phyloP scores from a whole-genome alignment of 2,113 vertebrate species.

The Rhabdornis inornatus region DNA sequence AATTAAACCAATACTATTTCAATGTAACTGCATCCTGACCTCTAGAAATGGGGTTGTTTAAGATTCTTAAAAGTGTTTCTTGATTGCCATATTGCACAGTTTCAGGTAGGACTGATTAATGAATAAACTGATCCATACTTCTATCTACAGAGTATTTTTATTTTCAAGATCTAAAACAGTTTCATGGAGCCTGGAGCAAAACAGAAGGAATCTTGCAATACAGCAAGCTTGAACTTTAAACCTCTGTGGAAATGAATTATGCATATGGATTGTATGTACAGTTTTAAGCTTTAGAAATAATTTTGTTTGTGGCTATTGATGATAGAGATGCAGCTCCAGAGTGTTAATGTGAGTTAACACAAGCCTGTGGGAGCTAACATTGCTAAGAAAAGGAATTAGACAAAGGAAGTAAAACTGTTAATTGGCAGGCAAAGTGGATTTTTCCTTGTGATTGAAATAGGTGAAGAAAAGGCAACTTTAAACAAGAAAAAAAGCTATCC shows the following conservation, averaged over 20 bases:
- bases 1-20: neutral
- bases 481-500: neutral
- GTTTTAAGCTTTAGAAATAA: neutral
- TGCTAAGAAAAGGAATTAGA: neutral
- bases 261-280: neutral
- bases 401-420: neutral
- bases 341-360: neutral
- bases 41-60: neutral
- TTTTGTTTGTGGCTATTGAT: neutral
- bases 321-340: neutral
- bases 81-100: neutral
- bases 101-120: neutral
- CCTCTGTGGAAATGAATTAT: constrained; percentile 9
- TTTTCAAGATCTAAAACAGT: neutral
- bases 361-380: neutral
- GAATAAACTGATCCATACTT: neutral
- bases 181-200: neutral
- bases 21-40: neutral
- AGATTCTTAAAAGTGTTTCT: neutral
- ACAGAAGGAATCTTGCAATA: neutral
- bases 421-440: neutral
- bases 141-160: neutral
- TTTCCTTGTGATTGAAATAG: neutral
- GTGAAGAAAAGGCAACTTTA: neutral
- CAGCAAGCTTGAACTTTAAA: constrained; percentile 8